Evolutionary conservation across 2,113 vertebrate genomes (phyloP).

Genomic region (Semicossyphus pulcher): DNA sequence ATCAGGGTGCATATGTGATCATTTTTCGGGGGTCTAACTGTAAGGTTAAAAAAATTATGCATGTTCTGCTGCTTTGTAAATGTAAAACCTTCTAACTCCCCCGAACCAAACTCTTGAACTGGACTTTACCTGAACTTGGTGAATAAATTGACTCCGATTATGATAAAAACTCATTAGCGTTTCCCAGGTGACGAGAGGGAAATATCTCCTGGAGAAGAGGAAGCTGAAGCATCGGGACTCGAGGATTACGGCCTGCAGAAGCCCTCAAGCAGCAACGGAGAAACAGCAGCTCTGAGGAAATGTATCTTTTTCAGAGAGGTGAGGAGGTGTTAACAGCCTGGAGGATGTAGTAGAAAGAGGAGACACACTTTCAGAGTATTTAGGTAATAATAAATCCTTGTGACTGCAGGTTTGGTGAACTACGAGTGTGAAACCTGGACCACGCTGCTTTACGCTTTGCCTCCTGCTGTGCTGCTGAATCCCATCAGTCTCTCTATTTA

Average conservation of each 20-base stretch:
- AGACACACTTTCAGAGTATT: conserved; percentile 12
- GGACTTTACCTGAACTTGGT: neutral
- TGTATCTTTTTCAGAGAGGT: conserved; percentile 23
- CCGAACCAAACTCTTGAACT: neutral
- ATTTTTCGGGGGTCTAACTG: neutral
- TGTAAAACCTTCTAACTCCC: neutral
- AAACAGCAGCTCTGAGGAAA: conserved; percentile 45
- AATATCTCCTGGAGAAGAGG: neutral
- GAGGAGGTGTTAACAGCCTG: conserved; percentile 38
- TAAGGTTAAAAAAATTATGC: neutral
- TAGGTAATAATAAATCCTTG: conserved; percentile 17
- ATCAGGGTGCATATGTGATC: neutral
- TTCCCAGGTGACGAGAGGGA: neutral
- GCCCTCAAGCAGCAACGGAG: neutral
- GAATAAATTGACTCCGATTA: neutral
- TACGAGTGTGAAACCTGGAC: neutral
- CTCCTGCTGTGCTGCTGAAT: neutral
- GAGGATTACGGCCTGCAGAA: conserved; percentile 1
- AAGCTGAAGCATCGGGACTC: neutral
- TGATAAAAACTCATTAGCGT: conserved; percentile 11
- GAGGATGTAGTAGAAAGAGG: conserved; percentile 8
- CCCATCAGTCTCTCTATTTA: neutral
- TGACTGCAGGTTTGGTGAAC: conserved; percentile 8
- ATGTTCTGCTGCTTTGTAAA: neutral
- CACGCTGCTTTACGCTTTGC: neutral